These are phyloP conservation scores for Hylyphantes graminicola DNA, from an alignment of 1,140 invertebrate species.

Conservation along the genomic window DNA sequence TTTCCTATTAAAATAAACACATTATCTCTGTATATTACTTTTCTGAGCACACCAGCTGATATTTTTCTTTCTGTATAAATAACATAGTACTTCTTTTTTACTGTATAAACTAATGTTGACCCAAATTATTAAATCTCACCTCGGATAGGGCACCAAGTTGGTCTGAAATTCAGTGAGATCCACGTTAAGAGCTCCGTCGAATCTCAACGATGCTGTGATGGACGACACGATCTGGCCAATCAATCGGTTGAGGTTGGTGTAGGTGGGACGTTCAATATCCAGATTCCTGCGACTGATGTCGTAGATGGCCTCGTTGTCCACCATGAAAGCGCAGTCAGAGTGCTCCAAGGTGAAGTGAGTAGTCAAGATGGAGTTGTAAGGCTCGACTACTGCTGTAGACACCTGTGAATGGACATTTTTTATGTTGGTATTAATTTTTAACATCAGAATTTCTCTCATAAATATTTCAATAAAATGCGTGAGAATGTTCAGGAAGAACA, in stretches of 20 bases:
- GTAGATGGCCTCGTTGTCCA: slow-evolving; percentile 89
- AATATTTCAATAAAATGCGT: no score
- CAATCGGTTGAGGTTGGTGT: slow-evolving; percentile 78
- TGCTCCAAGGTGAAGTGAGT: slow-evolving; percentile 70
- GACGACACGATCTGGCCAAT: slow-evolving; percentile 69
- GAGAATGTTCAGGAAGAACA: no score
- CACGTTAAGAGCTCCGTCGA: slow-evolving; percentile 75
- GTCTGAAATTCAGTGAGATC: slow-evolving; percentile 73
- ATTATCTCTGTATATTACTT: no score
- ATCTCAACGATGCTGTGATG: slow-evolving; percentile 69
- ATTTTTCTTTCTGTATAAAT: no score
- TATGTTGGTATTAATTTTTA: no score
- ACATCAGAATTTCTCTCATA: no score
- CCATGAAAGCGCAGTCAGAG: slow-evolving; percentile 84
- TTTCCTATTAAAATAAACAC: no score
- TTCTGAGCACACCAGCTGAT: no score
- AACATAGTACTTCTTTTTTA: no score
- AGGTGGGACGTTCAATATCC: slow-evolving; percentile 78
- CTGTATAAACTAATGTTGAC: no score
- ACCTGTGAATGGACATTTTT: slow-evolving; percentile 18
- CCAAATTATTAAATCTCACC: slow-evolving; percentile 70
- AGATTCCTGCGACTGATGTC: slow-evolving; percentile 80
- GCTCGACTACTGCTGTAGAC: slow-evolving; percentile 66
- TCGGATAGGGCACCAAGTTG: slow-evolving; percentile 71
- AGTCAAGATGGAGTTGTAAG: slow-evolving; percentile 79